Evolutionary conservation across 2,113 vertebrate species (phyloP).

Genomic region (Panthera uncia): DNA sequence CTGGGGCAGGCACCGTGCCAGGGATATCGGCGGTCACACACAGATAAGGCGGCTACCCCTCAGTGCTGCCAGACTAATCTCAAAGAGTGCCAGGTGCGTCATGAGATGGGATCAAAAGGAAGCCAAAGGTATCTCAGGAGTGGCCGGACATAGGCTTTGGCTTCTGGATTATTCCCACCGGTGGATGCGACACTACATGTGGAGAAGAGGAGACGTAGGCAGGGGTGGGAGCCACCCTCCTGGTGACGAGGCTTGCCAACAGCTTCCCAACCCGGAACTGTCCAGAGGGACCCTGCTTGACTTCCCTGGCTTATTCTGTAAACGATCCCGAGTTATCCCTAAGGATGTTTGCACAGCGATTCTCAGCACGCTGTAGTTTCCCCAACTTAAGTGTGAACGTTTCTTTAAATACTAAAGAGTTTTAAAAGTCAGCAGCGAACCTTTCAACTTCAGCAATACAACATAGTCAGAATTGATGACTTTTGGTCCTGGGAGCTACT

Average conservation of each 20-base stretch:
- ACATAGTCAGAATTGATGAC: background rate
- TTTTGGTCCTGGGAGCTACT: background rate
- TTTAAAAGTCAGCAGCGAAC: background rate
- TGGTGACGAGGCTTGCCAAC: background rate
- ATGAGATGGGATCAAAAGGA: background rate
- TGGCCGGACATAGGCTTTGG: background rate
- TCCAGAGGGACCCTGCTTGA: background rate
- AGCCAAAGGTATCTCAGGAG: background rate
- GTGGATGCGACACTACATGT: background rate
- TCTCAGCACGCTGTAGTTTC: background rate
- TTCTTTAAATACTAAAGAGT: background rate
- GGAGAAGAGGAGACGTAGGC: background rate
- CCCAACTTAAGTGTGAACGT: background rate
- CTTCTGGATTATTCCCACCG: background rate
- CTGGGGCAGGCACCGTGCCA: background rate
- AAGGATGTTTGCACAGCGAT: background rate
- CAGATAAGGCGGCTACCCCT: background rate
- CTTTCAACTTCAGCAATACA: background rate
- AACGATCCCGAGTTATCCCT: background rate
- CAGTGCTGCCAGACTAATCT: background rate
- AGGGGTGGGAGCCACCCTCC: background rate
- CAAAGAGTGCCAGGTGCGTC: background rate
- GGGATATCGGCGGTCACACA: too few species aligned
- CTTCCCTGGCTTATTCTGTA: background rate
- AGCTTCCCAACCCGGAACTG: background rate